Conservation (phyloP, 1,140 invertebrate species). For the Planococcus citri region DNA sequence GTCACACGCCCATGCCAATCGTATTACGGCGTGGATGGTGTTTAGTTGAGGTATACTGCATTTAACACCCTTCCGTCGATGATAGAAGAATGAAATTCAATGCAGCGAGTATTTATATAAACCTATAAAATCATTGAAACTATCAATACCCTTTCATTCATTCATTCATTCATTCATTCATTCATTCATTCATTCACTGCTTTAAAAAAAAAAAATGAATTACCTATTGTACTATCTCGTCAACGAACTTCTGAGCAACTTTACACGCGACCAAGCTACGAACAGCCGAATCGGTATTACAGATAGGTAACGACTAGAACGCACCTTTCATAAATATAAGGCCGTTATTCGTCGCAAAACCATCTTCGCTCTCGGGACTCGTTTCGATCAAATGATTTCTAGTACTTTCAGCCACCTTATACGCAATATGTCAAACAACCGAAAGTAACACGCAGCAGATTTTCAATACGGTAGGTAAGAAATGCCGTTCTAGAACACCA, state of each 20-base stretch:
- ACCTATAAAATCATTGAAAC: too few species aligned
- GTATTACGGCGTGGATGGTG: slow-evolving; percentile 55
- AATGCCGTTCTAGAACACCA: slow-evolving; percentile 55
- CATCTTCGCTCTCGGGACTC: not conserved
- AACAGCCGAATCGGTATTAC: slow-evolving; percentile 43
- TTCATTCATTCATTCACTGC: too few species aligned
- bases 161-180: too few species aligned
- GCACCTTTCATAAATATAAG: slow-evolving; percentile 43
- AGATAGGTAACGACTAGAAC: slow-evolving; percentile 53
- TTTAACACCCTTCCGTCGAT: slow-evolving; percentile 42
- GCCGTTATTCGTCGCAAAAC: not conserved
- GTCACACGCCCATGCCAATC: slow-evolving; percentile 64
- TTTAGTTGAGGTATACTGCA: slow-evolving; percentile 51
- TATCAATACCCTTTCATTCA: too few species aligned
- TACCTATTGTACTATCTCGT: slow-evolving; percentile 42
- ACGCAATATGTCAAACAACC: slow-evolving; percentile 61
- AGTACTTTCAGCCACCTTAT: not conserved
- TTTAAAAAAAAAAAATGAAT: too few species aligned
- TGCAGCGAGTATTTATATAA: not conserved
- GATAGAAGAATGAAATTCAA: not conserved
- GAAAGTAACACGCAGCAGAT: slow-evolving; percentile 79
- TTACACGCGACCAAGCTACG: slow-evolving; percentile 52
- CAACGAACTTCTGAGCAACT: slow-evolving; percentile 56
- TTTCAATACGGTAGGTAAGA: slow-evolving; percentile 69
- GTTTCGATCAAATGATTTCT: not conserved